Evolutionary conservation across 2,113 vertebrate genomes (phyloP), one percentile per base, ranked within the genome.

Genomic region (Menidia beryllina): DNA sequence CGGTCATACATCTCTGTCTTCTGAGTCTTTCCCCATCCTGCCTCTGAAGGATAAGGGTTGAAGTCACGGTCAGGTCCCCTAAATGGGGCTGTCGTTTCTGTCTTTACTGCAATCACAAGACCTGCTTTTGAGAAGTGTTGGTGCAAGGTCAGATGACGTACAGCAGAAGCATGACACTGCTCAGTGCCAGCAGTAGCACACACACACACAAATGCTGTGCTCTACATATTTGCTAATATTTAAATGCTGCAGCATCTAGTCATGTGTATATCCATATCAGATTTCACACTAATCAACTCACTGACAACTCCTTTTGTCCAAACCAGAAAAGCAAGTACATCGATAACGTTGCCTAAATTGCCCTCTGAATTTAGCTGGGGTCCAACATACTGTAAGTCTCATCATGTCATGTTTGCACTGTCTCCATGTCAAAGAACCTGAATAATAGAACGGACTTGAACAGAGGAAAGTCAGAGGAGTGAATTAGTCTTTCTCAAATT

Each of bases 1-100:
- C 72, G 75, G 73, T 75, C 81, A 82, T 80, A 81, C 38, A 70
- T 78, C 75, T 81, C 61, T 79, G 54, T 48, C 17, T 58, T 69
- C 54, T 56, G 48, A 74, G 72, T 79, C 34, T 75, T 70, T 81
- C 65, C 58, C 77, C 73, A 67, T 80, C 61, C 72, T 51, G 60
- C n/a, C 75, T 79, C 59, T 39, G 68, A 83, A 73, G 79, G 67
- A 60, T 52, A 24, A 56, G 85, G 77, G 91, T 91, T 93, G 92
- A 93, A 93, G 84, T 85, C 49, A 34, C 77, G 88, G 91, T 94
- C 91, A 93, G 55, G 76, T 81, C 72, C 79, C 69, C 41, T 53
- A 54, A 82, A 86, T 34, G 21, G 38, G 68, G 43, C 54, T 47
- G 74, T 71, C 50, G 0, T 79, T 86, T 50, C 57, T 34, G 69